A percentile compares a stretch with the other conserved stretches of the same genome.
Evolutionary conservation across 2,888 invertebrate genomes (phyloP).

Genomic region (Macrosiphum euphorbiae): DNA sequence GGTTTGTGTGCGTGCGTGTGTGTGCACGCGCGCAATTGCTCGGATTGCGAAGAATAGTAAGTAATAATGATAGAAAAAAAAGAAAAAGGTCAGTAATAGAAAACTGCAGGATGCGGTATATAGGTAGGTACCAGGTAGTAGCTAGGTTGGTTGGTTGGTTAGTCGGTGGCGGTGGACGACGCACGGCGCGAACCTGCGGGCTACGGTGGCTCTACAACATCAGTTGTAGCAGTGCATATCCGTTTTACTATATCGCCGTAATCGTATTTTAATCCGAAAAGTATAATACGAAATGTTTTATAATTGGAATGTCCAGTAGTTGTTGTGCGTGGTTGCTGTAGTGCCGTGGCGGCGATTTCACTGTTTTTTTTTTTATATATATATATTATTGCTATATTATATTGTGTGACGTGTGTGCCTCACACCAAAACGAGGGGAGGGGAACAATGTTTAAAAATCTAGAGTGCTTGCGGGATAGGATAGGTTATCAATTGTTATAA

Average conservation of each 20-base stretch:
- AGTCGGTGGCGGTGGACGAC: background rate
- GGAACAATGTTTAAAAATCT: background rate
- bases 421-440: background rate
- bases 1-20: conserved; percentile 29
- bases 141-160: background rate
- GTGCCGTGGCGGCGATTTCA: background rate
- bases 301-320: conserved; percentile 8
- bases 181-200: background rate
- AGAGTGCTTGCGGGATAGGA: background rate
- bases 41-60: background rate
- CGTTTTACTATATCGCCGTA: conserved; percentile 10
- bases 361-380: background rate
- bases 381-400: background rate
- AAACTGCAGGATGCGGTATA: background rate
- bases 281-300: conserved; percentile 7
- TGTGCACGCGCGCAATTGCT: background rate
- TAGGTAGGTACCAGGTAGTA: background rate
- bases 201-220: background rate
- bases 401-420: background rate
- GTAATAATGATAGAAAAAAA: background rate
- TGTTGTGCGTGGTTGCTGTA: background rate
- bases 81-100: background rate
- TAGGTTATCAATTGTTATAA: no score
- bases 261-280: conserved; percentile 24
- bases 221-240: background rate